phyloP scores from a whole-genome alignment of 2,113 vertebrate species.

The Calidris pygmaea region DNA sequence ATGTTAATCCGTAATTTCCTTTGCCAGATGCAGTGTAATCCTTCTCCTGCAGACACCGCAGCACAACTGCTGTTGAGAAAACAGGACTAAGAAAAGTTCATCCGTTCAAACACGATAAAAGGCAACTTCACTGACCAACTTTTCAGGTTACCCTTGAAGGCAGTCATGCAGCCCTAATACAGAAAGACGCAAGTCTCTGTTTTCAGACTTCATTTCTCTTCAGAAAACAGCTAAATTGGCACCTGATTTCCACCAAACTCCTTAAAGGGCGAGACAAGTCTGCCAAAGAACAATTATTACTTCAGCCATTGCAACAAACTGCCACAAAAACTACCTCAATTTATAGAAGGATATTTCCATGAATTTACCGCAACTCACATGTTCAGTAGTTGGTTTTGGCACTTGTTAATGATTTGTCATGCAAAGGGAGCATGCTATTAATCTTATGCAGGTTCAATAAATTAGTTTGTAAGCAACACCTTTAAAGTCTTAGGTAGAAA shows the following conservation, averaged over 20 bases:
- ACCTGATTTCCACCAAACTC: not conserved
- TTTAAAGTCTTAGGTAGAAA: slow-evolving; percentile 37
- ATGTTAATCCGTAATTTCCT: slow-evolving; percentile 65
- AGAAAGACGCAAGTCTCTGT: not conserved
- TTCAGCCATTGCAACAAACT: not conserved
- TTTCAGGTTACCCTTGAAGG: not conserved
- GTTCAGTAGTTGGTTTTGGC: slow-evolving; percentile 33
- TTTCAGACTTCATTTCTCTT: not conserved
- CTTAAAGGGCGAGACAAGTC: not conserved
- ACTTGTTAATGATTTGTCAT: slow-evolving; percentile 25
- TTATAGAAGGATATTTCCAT: not conserved
- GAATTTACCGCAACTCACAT: not conserved
- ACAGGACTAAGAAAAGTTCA: not conserved
- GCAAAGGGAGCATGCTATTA: slow-evolving; percentile 1
- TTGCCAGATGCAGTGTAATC: slow-evolving; percentile 54
- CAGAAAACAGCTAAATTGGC: not conserved
- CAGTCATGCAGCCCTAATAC: not conserved
- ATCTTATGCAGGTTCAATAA: slow-evolving; percentile 6
- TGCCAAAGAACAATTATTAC: not conserved
- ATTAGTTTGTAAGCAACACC: not conserved
- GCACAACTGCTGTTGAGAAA: slow-evolving; percentile 3
- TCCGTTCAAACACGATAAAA: not conserved
- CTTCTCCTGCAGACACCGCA: slow-evolving; percentile 36
- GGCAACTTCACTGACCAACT: not conserved
- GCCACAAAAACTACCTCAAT: not conserved